A percentile compares a stretch with the other conserved stretches of the same genome.
Evolutionary conservation across 92 coral and sea anemone species (phyloP).

Genomic region (Parazoanthus swiftii): DNA sequence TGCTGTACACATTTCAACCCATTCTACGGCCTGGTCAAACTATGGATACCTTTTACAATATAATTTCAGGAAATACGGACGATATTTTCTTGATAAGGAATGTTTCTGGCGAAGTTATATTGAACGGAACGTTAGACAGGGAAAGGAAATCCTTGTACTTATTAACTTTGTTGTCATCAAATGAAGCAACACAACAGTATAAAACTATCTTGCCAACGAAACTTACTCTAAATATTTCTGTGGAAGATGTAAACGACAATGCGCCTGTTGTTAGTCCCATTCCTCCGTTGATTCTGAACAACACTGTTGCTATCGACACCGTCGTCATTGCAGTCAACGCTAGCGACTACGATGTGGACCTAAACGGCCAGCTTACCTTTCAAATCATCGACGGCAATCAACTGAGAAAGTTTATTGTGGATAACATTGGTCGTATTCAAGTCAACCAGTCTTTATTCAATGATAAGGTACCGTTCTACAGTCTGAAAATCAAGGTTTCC

Average conservation of each 20-base stretch:
- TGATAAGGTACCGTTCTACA: not conserved
- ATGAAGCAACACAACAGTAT: constrained; percentile 4
- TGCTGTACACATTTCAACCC: constrained; percentile 5
- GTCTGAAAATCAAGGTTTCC: constrained; percentile 12
- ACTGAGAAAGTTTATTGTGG: constrained; percentile 35
- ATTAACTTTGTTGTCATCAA: constrained; percentile 34
- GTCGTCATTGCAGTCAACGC: constrained; percentile 44
- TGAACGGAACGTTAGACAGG: constrained; percentile 34
- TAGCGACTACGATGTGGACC: constrained; percentile 48
- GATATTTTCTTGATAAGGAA: constrained; percentile 7
- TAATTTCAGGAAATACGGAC: constrained; percentile 8
- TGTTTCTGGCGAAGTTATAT: constrained; percentile 27
- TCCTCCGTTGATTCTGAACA: constrained; percentile 25
- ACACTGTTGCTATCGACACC: constrained; percentile 24
- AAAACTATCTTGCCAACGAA: constrained; percentile 31
- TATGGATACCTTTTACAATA: constrained; percentile 18
- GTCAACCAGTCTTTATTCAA: constrained; percentile 32
- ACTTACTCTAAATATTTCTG: constrained; percentile 51
- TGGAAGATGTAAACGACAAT: constrained; percentile 57
- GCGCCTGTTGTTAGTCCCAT: constrained; percentile 40
- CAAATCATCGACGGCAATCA: constrained; percentile 47
- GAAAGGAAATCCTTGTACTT: not conserved
- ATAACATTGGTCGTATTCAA: constrained; percentile 39
- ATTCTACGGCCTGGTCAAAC: constrained; percentile 10
- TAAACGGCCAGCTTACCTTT: constrained; percentile 48